Base-by-base conservation (phyloP, 2,888 invertebrate species). In the Chymomyza caudatula region DNA sequence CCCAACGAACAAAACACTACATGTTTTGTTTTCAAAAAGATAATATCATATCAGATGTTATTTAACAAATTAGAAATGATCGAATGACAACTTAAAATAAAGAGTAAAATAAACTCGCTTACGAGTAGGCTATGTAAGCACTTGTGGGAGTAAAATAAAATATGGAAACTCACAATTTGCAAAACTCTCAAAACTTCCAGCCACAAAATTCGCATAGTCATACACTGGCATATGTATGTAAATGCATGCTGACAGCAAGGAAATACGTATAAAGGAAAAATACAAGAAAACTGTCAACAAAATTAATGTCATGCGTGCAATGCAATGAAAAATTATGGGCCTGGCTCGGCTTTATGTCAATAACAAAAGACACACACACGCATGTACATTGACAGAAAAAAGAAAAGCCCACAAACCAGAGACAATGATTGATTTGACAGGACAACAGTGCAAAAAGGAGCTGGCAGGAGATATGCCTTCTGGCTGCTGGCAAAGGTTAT, bases 351-450 rank as follows among this genome's bases (percentile, higher is more conserved):
- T 85, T 86, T 88, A 83, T 87, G 88, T 88, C 88, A 89, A 88
- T 88, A 83, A 86, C 85, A 81, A 81, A 79, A 74, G 77, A 67
- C 69, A 59, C 63, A 42, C 13, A 37, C 19, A 59, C 63, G 15
- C 13, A 37, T 5, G 37, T 55, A 64, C 53, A 63, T 66, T 51
- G 42, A 73, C 29, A 44, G 17, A 25, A 63, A 60, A 66, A 66
- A 60, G 47, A 52, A 51, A 67, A 54, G 51, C 55, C 61, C 47
- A 51, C 49, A 51, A 68, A 74, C 70, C 75, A 77, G 77, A 80
- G 78, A 85, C 84, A 81, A 88, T 88, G 89, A 88, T 89, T 88
- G 88, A 88, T 88, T 87, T 88, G 88, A 89, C 89, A 88, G 83
- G 84, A 79, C 83, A 68, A 59, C 56, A 54, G 62, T 52, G 65